Conservation (phyloP, 2,797 vertebrate genomes). For the Rachycentron canadum region DNA sequence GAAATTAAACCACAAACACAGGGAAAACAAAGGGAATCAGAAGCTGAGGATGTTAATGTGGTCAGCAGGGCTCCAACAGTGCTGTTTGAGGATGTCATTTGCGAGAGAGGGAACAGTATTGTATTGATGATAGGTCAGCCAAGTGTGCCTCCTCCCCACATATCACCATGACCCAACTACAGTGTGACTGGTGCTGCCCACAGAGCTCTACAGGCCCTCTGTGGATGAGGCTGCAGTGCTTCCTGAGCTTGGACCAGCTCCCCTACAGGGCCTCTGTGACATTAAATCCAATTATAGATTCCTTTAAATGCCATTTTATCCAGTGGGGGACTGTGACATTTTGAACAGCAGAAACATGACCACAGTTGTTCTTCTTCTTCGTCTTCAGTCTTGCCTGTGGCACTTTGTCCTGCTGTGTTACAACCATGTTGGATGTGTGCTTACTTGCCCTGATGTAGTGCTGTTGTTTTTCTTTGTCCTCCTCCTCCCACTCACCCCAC, state of each 20-base stretch:
- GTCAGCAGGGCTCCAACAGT: constrained; percentile 49
- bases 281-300: constrained; percentile 75
- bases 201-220: constrained; percentile 29
- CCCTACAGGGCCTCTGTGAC: constrained; percentile 62
- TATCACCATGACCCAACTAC: constrained; percentile 60
- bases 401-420: constrained; percentile 46
- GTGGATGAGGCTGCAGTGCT: constrained; percentile 40
- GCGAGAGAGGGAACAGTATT: constrained; percentile 53
- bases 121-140: constrained; percentile 56
- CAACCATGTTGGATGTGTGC: constrained; percentile 33
- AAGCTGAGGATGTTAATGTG: constrained; percentile 32
- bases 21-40: constrained; percentile 44
- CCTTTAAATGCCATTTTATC: constrained; percentile 74
- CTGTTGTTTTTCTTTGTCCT: constrained; percentile 54
- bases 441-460: constrained; percentile 47
- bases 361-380: constrained; percentile 28
- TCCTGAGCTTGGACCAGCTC: constrained; percentile 29
- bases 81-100: constrained; percentile 56
- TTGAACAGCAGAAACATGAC: constrained; percentile 52
- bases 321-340: constrained; percentile 69
- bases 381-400: constrained; percentile 39
- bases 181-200: constrained; percentile 32
- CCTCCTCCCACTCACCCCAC: neutral
- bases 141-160: constrained; percentile 53
- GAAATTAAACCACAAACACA: constrained; percentile 40